These are phyloP conservation scores for Arrhamphus sclerolepis DNA, from an alignment of 2,797 vertebrate genomes.

Conservation along the genomic window DNA sequence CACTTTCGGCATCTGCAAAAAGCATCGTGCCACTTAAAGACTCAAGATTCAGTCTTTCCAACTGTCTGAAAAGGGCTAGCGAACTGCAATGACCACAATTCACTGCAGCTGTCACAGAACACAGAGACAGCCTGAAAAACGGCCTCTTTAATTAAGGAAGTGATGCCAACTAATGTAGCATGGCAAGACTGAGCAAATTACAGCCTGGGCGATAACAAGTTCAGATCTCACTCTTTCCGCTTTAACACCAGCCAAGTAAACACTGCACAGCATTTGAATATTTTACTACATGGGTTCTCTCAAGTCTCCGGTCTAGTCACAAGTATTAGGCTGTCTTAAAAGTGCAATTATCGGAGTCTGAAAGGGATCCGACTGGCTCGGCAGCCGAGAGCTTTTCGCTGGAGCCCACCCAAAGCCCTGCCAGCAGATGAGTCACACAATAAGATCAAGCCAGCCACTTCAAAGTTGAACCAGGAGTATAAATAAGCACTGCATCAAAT, in stretches of 20 bases:
- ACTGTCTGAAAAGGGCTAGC: conserved; percentile 1
- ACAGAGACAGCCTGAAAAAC: conserved; percentile 5
- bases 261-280: conserved; percentile 14
- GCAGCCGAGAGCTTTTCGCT: conserved; percentile 24
- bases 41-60: conserved; percentile 10
- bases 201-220: conserved; percentile 26
- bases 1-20: no score
- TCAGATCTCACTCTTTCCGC: conserved; percentile 14
- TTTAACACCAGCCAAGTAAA: conserved; percentile 26
- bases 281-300: background rate
- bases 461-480: conserved; percentile 62
- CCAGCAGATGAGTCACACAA: conserved; percentile 42
- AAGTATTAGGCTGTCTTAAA: conserved; percentile 16
- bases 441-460: conserved; percentile 46
- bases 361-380: conserved; percentile 10
- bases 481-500: conserved; percentile 62
- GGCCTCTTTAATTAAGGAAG: conserved; percentile 31
- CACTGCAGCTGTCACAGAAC: conserved; percentile 16
- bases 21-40: conserved; percentile 21
- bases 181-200: conserved; percentile 18
- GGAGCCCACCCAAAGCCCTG: conserved; percentile 27
- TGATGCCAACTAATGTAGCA: conserved; percentile 32
- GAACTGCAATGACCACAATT: conserved; percentile 25
- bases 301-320: background rate
- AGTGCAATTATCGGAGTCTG: conserved; percentile 31